Conservation (phyloP, 1,140 invertebrate genomes). For the Antheraea mylitta region DNA sequence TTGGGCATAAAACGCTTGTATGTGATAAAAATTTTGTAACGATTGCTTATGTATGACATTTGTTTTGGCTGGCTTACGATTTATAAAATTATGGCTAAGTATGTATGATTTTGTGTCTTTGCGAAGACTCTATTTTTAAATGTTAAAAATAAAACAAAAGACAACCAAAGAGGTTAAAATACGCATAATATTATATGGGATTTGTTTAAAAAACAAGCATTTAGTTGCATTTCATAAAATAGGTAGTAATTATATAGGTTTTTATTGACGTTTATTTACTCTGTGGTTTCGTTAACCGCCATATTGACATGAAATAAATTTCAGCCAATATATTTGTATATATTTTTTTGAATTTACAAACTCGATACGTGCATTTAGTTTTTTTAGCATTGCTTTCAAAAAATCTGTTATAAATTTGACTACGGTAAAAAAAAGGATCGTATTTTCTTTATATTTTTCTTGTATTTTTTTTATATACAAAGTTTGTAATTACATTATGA, state of each 20-base stretch:
- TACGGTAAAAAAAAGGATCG: too few species aligned
- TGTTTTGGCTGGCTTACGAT: background rate
- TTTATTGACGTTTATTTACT: background rate
- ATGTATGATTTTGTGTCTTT: background rate
- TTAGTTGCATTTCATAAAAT: conserved; percentile 1
- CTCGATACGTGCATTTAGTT: too few species aligned
- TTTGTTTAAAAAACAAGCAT: conserved; percentile 5
- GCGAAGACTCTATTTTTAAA: background rate
- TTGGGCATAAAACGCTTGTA: background rate
- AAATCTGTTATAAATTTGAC: too few species aligned
- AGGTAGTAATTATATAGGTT: background rate
- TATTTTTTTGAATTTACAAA: too few species aligned
- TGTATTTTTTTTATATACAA: too few species aligned
- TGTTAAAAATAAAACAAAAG: background rate
- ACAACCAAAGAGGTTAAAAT: background rate
- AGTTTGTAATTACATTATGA: too few species aligned
- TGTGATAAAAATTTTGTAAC: background rate
- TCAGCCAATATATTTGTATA: too few species aligned
- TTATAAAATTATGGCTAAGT: background rate
- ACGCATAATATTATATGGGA: background rate
- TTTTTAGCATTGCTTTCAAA: too few species aligned
- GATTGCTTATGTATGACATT: background rate
- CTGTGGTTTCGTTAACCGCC: background rate
- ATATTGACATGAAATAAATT: background rate
- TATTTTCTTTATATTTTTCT: too few species aligned